Evolutionary conservation across 2,888 invertebrate genomes (phyloP).

Genomic region (Syritta pipiens): DNA sequence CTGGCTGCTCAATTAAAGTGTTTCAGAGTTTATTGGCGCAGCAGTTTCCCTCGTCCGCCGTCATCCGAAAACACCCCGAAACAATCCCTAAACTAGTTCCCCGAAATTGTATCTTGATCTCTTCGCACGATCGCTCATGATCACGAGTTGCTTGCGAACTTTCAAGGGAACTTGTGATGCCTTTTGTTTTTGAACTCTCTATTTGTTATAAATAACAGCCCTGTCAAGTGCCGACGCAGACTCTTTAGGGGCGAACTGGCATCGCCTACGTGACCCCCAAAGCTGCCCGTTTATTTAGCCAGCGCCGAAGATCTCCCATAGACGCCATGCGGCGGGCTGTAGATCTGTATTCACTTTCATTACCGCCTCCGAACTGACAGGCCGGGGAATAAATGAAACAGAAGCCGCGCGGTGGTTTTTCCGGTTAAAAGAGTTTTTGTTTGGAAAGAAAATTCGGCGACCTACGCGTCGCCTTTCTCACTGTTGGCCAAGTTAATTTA

Average conservation of each 20-base stretch:
- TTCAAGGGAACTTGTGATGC: no score
- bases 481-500: conserved; percentile 33
- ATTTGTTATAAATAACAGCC: no score
- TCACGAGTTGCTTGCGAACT: no score
- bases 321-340: conserved; percentile 11
- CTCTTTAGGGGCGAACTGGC: no score
- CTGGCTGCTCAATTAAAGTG: conserved; percentile 16
- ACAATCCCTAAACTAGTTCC: conserved; percentile 8
- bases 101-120: no score
- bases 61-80: conserved; percentile 34
- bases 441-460: neutral
- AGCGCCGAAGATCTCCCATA: conserved; percentile 8
- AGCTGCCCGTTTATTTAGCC: conserved; percentile 28
- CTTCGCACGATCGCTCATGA: no score
- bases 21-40: conserved; percentile 37
- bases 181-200: no score
- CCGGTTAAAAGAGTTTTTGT: conserved; percentile 2
- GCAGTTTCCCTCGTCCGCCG: conserved; percentile 5
- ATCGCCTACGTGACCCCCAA: conserved; percentile 38
- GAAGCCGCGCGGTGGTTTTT: conserved; percentile 11
- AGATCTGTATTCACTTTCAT: conserved; percentile 46
- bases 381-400: conserved; percentile 28
- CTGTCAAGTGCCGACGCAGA: no score
- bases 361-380: conserved; percentile 36
- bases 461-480: no score